Evolutionary conservation across 2,888 invertebrate genomes (phyloP).

Genomic region (Torymus aiolomorphi): DNA sequence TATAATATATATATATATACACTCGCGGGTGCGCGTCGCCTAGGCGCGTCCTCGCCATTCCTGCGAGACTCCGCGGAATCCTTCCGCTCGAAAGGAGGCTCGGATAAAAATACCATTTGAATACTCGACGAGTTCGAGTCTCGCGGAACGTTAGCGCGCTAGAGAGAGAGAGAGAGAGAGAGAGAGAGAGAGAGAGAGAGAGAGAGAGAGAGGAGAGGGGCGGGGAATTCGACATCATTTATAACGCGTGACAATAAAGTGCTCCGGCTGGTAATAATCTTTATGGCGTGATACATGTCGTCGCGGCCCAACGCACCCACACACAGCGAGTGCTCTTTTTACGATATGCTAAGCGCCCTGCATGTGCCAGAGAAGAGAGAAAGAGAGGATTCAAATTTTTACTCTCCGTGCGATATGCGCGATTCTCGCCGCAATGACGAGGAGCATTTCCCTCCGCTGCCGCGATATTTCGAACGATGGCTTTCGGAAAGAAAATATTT

Average conservation of each 20-base stretch:
- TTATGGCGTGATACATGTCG: constrained; percentile 70
- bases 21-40: constrained; percentile 36
- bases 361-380: constrained; percentile 18
- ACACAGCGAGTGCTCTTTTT: constrained; percentile 58
- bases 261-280: constrained; percentile 71
- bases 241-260: constrained; percentile 75
- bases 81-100: constrained; percentile 70
- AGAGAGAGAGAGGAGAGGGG: neutral
- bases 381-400: constrained; percentile 63
- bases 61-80: constrained; percentile 62
- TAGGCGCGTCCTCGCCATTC: constrained; percentile 56
- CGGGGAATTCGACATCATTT: constrained; percentile 71
- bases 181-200: neutral
- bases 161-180: neutral
- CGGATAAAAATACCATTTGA: constrained; percentile 75
- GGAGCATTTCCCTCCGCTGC: neutral
- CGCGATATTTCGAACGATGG: constrained; percentile 25
- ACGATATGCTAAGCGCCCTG: constrained; percentile 68
- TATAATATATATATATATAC: neutral
- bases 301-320: constrained; percentile 29
- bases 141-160: constrained; percentile 3
- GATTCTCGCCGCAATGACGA: neutral
- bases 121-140: constrained; percentile 67
- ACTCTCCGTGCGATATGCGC: constrained; percentile 20
- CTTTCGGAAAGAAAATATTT: constrained; percentile 57